phyloP scores from a whole-genome alignment of 2,797 vertebrate species.

The Zalophus californianus region DNA sequence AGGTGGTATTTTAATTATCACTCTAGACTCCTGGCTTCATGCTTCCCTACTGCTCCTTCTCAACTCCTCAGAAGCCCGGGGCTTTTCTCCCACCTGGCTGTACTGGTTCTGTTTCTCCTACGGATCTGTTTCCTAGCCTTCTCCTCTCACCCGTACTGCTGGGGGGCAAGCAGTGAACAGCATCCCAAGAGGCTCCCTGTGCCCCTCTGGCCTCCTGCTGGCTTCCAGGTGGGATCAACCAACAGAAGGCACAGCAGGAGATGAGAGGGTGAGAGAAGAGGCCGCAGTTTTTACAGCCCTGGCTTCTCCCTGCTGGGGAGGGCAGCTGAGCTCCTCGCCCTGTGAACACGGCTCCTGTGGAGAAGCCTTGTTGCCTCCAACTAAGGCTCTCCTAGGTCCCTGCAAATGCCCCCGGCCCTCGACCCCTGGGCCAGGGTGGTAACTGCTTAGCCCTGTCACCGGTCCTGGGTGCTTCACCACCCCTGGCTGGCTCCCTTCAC shows the following conservation, averaged over 20 bases:
- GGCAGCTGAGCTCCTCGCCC: not conserved
- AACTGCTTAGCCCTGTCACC: not conserved
- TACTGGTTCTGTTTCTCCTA: not conserved
- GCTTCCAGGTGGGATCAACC: not conserved
- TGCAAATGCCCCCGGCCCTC: not conserved
- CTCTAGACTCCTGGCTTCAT: not conserved
- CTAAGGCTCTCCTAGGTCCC: not conserved
- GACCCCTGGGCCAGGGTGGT: not conserved
- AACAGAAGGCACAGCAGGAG: not conserved
- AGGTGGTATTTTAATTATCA: not conserved
- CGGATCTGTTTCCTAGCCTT: not conserved
- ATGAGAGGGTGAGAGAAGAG: not conserved
- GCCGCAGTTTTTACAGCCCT: accelerated
- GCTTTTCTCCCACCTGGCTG: not conserved
- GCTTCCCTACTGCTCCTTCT: not conserved
- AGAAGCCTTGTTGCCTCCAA: not conserved
- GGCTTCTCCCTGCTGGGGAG: not conserved
- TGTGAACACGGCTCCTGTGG: accelerated
- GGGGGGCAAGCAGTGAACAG: not conserved
- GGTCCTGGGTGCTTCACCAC: accelerated
- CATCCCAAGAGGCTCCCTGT: not conserved
- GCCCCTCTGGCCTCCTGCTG: not conserved
- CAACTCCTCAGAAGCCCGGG: accelerated
- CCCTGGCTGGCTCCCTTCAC: not conserved
- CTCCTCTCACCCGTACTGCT: not conserved